Evolutionary conservation across 1,140 invertebrate species (phyloP).

Genomic region (Nephila pilipes): DNA sequence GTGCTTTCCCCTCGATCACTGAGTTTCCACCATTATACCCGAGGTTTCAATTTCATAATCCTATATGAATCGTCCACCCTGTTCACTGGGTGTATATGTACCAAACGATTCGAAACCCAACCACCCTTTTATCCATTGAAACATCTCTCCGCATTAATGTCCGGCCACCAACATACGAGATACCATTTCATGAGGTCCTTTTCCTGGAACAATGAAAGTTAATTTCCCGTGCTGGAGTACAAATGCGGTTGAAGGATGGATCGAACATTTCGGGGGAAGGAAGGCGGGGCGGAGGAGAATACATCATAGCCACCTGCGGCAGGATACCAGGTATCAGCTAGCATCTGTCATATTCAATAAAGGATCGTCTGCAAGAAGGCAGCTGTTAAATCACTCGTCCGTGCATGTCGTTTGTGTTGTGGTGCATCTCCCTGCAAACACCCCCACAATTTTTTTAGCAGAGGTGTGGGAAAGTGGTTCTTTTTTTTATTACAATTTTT

Average conservation of each 20-base stretch:
- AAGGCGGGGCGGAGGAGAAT: neutral
- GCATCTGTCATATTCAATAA: slow-evolving; percentile 70
- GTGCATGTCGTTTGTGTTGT: neutral
- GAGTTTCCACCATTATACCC: no score
- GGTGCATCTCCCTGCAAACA: no score
- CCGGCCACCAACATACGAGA: neutral
- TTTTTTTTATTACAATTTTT: neutral
- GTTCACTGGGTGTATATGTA: neutral
- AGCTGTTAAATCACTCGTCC: slow-evolving; percentile 19
- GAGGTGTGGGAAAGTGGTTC: neutral
- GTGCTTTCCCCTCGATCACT: no score
- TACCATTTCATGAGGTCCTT: slow-evolving; percentile 7
- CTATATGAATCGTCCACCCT: neutral
- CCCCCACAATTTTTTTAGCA: slow-evolving; percentile 2
- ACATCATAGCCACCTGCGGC: slow-evolving; percentile 45
- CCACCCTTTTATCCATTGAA: neutral
- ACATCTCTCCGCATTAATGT: neutral
- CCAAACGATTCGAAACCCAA: neutral
- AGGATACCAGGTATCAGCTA: slow-evolving; percentile 55
- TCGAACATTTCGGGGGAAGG: neutral
- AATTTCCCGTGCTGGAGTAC: slow-evolving; percentile 38
- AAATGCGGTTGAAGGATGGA: neutral
- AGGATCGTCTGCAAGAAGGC: slow-evolving; percentile 18
- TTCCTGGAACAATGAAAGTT: slow-evolving; percentile 49
- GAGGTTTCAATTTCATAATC: neutral